These are phyloP conservation scores for Drosophila gaucha DNA, from an alignment of 2,888 invertebrate genomes.

Conservation along the genomic window DNA sequence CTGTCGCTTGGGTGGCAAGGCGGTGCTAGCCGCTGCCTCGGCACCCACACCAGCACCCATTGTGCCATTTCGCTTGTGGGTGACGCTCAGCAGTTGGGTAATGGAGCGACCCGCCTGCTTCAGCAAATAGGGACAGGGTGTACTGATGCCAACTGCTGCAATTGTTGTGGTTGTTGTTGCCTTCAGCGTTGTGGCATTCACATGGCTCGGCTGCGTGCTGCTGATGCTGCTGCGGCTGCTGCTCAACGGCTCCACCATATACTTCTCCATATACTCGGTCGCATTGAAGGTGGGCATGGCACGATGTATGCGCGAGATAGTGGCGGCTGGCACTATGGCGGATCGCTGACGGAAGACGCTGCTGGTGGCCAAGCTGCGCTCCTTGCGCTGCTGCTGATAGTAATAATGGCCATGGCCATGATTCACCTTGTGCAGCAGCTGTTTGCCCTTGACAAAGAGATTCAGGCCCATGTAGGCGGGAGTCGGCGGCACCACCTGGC, in stretches of 20 bases:
- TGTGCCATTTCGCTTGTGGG: constrained; percentile 51
- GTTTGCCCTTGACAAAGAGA: constrained; percentile 83
- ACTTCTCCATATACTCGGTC: constrained; percentile 82
- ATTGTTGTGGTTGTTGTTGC: constrained; percentile 12
- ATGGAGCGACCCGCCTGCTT: constrained; percentile 74
- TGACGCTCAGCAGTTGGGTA: constrained; percentile 61
- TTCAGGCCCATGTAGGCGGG: constrained; percentile 91
- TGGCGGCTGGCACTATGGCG: constrained; percentile 56
- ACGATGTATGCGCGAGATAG: constrained; percentile 75
- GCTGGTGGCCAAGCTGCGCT: constrained; percentile 69
- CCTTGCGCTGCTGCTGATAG: constrained; percentile 72
- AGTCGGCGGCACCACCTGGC: constrained; percentile 90
- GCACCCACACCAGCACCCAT: constrained; percentile 14
- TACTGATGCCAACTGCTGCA: constrained; percentile 12
- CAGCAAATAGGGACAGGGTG: constrained; percentile 61
- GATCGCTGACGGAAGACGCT: constrained; percentile 70
- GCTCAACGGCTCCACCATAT: constrained; percentile 64
- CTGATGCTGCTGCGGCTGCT: constrained; percentile 72
- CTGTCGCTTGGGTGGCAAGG: constrained; percentile 67
- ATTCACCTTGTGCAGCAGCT: constrained; percentile 77
- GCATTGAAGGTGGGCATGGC: constrained; percentile 83
- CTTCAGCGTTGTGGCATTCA: background rate
- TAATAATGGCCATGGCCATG: constrained; percentile 64
- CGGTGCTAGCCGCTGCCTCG: constrained; percentile 28
- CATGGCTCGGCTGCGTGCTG: constrained; percentile 34